Conservation (phyloP, 2,797 vertebrate genomes). For the Adelosebastes latens region DNA sequence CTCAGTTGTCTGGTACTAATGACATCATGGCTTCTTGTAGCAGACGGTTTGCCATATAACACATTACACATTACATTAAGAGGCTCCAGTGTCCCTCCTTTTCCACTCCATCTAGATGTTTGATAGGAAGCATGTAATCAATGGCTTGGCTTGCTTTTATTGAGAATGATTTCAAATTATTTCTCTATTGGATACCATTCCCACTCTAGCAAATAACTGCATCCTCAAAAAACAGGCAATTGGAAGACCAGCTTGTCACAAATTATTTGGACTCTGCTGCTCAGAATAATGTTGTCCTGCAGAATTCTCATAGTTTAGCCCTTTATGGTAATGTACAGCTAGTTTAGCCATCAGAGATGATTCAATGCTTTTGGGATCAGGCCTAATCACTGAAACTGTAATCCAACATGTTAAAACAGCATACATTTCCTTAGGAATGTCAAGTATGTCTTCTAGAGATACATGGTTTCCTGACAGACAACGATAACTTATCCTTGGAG, state of each 20-base stretch:
- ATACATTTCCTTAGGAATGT: slow-evolving; percentile 14
- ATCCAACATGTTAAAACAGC: slow-evolving; percentile 6
- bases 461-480: slow-evolving; percentile 1
- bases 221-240: neutral
- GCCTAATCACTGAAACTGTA: slow-evolving; percentile 3
- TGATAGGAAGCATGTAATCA: slow-evolving; percentile 38
- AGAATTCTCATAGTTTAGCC: neutral
- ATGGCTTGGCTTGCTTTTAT: slow-evolving; percentile 11
- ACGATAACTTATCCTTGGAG: slow-evolving; percentile 14
- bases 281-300: neutral
- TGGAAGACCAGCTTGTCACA: neutral
- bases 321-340: slow-evolving; percentile 11
- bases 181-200: slow-evolving; percentile 4
- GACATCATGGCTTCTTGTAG: neutral
- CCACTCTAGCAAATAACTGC: neutral
- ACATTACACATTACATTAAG: slow-evolving; percentile 10
- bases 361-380: slow-evolving; percentile 12
- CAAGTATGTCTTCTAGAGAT: slow-evolving; percentile 17
- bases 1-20: slow-evolving; percentile 1
- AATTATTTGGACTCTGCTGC: neutral
- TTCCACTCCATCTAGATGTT: slow-evolving; percentile 7
- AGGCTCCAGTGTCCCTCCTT: neutral
- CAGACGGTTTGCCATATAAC: neutral
- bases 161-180: slow-evolving; percentile 40
- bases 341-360: neutral